Evolutionary conservation across 2,888 invertebrate species (phyloP), one percentile per base, ranked within the genome.

Genomic region (Tipula helvola): DNA sequence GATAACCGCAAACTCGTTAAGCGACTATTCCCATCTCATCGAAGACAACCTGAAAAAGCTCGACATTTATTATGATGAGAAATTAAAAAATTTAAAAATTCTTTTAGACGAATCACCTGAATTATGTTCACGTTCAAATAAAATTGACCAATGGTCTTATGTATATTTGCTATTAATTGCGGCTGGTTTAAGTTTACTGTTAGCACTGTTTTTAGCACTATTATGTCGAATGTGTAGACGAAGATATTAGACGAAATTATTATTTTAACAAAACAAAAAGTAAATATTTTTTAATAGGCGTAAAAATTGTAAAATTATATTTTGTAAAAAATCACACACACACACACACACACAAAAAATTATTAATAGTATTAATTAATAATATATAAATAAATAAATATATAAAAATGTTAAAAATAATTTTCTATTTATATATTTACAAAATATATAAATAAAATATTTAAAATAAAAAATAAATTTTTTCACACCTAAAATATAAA

Each of bases 101-200:
- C 90, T 95, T 86, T 94, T 95, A 88, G 96, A 97, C 90, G 96
- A 97, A 90, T 94, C 96, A 0, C 93, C 95, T 0, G 95, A 96
- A 89, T 92, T 96, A 13, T 96, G 96, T 89, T 91, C 92, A 47
- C 90, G 90, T n/a, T 90, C 91, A 2, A 88, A 89, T 7, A 93
- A 93, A 36, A 92, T 93, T 18, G 92, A 92, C 57, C 90, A 90
- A 87, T 88, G 91, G 88, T 90, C 90, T 16, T 90, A 90, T 87
- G 90, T 89, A 86, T 91, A 91, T 87, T 88, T 91, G 85, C 88
- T 90, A 36, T 88, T 92, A n/a, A 90, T 92, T 36, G 89, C 89
- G 2, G 87, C 90, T 87, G 91, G 91, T 10, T 88, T 91, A 44
- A 89, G 90, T 87, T 89, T 91, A 86, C 89, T 91, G 88, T 88